Base-by-base conservation (phyloP, 2,797 vertebrate genomes). In the Erithacus rubecula region DNA sequence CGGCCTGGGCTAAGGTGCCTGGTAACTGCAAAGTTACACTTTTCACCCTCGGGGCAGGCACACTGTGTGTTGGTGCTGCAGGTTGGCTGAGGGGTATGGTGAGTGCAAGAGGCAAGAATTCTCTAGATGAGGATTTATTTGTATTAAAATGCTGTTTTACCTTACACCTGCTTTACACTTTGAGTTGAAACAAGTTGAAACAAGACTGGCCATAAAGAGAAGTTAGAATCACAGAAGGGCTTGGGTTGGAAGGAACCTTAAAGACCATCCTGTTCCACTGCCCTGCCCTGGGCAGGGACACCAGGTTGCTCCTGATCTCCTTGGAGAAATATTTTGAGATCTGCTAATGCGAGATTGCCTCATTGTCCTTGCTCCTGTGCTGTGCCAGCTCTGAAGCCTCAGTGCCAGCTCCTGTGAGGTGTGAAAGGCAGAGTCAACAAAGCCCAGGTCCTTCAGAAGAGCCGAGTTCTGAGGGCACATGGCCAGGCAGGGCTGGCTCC, bases 1-100 rank as follows among this genome's bases (percentile, higher is more conserved):
- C 94, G 96, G 62, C 76, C 37, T 74, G 82, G 79, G 82, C 89
- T 93, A 93, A 95, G 37, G 62, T 69, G 76, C 44, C 94, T 19
- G 65, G 15, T n/a, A 39, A 55, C 34, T 37, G 51, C 34, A 34
- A 89, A 53, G 65, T 43, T 2, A 6, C 36, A 64, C n/a, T 83
- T 36, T 59, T 55, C 52, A 59, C 68, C 78, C 62, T 44, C 53
- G 6, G 78, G 55, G 34, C 72, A 55, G 55, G 34, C 72, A 55
- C 9, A 6, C 26, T 0, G 6, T 18, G 18, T 26, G 29, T 32
- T 18, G 15, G 27, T 36, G 7, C 6, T 29, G 15, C 34, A 32
- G 36, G 5, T 4, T 58, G 47, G 11, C 32, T 39, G 41, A 8
- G 78, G 78, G 30, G 17, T 12, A 14, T 1, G 23, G 39, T 0